Base-by-base conservation (phyloP, 2,888 invertebrate genomes). In the Yponomeuta evonymella region DNA sequence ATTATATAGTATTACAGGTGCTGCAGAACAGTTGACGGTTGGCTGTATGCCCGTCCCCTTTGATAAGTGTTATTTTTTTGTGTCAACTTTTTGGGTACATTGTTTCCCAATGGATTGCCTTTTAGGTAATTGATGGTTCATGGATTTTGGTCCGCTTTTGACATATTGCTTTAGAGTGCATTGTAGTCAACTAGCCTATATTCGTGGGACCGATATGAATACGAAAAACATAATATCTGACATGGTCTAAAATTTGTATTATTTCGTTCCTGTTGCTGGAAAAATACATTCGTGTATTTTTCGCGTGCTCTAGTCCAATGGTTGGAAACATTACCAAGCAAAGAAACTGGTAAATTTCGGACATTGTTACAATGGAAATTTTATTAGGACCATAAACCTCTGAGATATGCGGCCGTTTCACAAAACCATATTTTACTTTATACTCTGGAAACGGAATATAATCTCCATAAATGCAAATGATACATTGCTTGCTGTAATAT, bases 401-500 rank as follows among this genome's bases (percentile, higher is more conserved):
- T 58, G 51, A 58, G 51, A 15, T 58, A 58, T 15, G 51, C 51
- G 15, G 51, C 51, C 51, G 51, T 58, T 58, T 58, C 51, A 58
- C 15, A 58, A 58, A 58, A 58, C 51, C 15, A 58, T 58, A 58
- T 58, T 58, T 58, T 58, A 58, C 15, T 58, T 58, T 15, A 58
- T 58, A 15, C 15, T 58, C 51, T 58, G 15, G 15, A 58, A 58
- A 15, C 15, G 12, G 51, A 15, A 58, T 10, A 58, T 4, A 58
- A 58, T 58, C 51, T 58, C 51, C 51, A 58, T 58, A 58, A 58
- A 58, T 58, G 51, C 51, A 15, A 58, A 58, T 58, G 51, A 58
- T 15, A 15, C 51, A 58, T 58, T 58, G 51, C 51, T 15, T 58
- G 51, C 51, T 12, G 15, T 58, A 58, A 15, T 15, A 15, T 58